phyloP scores from a whole-genome alignment of 2,113 vertebrate species.

The Plecotus auritus region DNA sequence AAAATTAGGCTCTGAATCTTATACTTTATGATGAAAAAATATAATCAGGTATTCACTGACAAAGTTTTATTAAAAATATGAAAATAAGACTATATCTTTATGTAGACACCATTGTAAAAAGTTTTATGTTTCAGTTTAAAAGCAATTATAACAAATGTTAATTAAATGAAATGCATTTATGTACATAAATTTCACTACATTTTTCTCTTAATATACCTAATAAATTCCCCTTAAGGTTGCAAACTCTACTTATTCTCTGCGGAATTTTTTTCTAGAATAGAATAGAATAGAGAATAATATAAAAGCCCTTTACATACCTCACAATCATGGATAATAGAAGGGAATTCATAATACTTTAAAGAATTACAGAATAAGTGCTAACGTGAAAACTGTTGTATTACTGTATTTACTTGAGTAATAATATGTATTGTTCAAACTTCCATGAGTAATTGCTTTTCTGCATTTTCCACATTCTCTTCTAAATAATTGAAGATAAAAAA shows the following conservation, averaged over 20 bases:
- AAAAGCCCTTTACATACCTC: neutral
- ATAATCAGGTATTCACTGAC: neutral
- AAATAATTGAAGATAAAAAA: neutral
- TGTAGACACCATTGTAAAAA: neutral
- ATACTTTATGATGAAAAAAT: neutral
- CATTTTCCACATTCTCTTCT: neutral
- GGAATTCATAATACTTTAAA: neutral
- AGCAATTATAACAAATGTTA: neutral
- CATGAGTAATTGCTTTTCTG: neutral
- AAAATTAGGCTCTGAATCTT: neutral
- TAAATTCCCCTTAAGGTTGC: neutral
- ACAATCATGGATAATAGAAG: neutral
- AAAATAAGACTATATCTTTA: neutral
- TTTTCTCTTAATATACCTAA: neutral
- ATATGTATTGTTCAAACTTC: neutral
- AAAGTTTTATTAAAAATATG: neutral
- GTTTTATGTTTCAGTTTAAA: neutral
- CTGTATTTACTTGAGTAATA: neutral
- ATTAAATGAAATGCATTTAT: neutral
- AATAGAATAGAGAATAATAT: neutral
- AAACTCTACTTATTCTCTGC: neutral
- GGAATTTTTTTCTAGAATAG: neutral
- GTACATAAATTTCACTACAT: neutral
- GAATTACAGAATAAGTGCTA: neutral
- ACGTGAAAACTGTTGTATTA: neutral